These are phyloP conservation scores for Spialia ferax DNA, from an alignment of 2,888 invertebrate species.

Conservation along the genomic window DNA sequence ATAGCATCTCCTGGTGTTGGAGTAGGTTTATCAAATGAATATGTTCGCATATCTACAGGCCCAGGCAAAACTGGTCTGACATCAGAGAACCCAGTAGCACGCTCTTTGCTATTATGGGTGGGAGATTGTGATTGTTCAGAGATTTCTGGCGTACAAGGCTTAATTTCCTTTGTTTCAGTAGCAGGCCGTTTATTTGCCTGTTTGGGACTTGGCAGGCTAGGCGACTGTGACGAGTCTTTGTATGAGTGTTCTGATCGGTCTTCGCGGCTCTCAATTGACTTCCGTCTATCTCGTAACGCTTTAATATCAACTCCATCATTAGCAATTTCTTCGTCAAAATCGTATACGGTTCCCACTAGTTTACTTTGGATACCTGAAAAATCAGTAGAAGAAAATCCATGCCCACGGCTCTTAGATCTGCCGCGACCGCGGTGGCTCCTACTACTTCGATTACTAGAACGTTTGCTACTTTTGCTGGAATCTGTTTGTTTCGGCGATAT, in stretches of 20 bases:
- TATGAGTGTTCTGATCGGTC: slow-evolving; percentile 85
- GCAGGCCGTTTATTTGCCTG: slow-evolving; percentile 65
- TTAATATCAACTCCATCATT: slow-evolving; percentile 92
- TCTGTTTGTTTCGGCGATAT: slow-evolving; percentile 90
- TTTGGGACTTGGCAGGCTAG: slow-evolving; percentile 85
- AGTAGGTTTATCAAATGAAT: slow-evolving; percentile 87
- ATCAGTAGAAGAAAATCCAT: slow-evolving; percentile 68
- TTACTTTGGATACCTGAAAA: slow-evolving; percentile 90
- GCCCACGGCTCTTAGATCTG: slow-evolving; percentile 78
- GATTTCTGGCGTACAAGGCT: slow-evolving; percentile 79
- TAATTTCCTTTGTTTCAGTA: slow-evolving; percentile 75
- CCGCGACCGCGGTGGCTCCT: slow-evolving; percentile 81
- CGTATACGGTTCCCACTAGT: slow-evolving; percentile 95
- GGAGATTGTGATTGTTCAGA: slow-evolving; percentile 57
- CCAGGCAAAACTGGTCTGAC: slow-evolving; percentile 93
- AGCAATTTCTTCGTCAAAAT: slow-evolving; percentile 94
- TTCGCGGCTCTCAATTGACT: slow-evolving; percentile 90
- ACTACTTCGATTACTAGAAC: slow-evolving; percentile 71
- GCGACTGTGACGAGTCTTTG: slow-evolving; percentile 86
- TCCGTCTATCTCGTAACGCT: slow-evolving; percentile 92
- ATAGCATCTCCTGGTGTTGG: slow-evolving; percentile 87
- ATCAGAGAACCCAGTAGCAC: slow-evolving; percentile 73
- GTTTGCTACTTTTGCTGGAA: slow-evolving; percentile 66
- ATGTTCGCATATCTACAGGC: slow-evolving; percentile 96
- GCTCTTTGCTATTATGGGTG: slow-evolving; percentile 52